Base-by-base conservation (phyloP, 2,797 vertebrate species). In the Salmo trutta region DNA sequence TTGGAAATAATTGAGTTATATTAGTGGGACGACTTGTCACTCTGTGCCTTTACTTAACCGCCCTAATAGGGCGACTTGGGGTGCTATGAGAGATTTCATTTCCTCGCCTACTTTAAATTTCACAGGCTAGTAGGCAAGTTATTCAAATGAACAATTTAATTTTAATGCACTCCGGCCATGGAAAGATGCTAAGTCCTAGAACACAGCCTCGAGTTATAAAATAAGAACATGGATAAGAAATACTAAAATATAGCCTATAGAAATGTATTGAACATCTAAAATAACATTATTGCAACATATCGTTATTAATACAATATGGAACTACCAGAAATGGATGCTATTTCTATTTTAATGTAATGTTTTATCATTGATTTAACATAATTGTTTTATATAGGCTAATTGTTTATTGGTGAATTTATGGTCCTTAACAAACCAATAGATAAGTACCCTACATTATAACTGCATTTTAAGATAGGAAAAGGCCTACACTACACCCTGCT, bases 1-100 rank as follows among this genome's bases (percentile, higher is more conserved):
- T 83, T 81, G 85, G 90, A 93, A 92, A 74, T 93, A 93, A 94
- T 93, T 93, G 91, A 88, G 86, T 80, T 90, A 87, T 85, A 88
- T 92, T 91, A 94, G 89, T 76, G 68, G 87, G 88, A 88, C 84
- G 87, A 88, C 90, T 89, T 94, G 93, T 94, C 93, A 94, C 84
- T 92, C 85, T 90, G 88, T 75, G 89, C 82, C 88, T 89, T 85
- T 88, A 88, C 86, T 92, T 93, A 93, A 92, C 91, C 91, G 92
- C 82, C 84, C 88, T 94, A 93, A 94, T 94, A 77, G 88, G 94
- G 87, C 82, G 77, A 74, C 77, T 69, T 75, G 84, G 62, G 86
- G 79, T 54, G 87, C 85, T 86, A 86, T 74, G 86, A 69, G 80
- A 83, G 81, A 85, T 83, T 89, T 83, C 82, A 83, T 83, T 86